A percentile compares a stretch with the other conserved stretches of the same genome.
Evolutionary conservation across 2,113 vertebrate species (phyloP).

Genomic region (Bostrychus sinensis): DNA sequence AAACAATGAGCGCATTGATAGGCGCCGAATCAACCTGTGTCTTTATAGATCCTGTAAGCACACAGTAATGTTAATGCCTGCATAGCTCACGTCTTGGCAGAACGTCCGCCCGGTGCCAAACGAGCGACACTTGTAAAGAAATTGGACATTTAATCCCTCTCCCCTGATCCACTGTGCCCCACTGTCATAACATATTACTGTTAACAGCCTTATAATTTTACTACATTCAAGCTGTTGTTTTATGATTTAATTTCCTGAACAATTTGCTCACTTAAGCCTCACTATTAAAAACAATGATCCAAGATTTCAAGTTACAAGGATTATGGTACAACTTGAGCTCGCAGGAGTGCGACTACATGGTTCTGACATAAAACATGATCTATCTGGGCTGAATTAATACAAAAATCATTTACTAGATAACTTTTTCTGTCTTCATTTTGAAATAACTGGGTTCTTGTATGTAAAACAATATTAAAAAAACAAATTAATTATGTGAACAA

Average conservation of each 20-base stretch:
- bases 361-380: too few species aligned
- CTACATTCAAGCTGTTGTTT: conserved; percentile 38
- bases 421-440: too few species aligned
- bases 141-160: conserved; percentile 59
- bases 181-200: conserved; percentile 31
- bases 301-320: neutral
- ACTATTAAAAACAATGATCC: conserved; percentile 9
- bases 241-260: conserved; percentile 63
- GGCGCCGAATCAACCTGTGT: conserved; percentile 71
- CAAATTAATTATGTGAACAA: too few species aligned
- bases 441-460: too few species aligned
- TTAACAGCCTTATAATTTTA: conserved; percentile 34
- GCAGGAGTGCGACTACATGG: too few species aligned
- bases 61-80: conserved; percentile 51
- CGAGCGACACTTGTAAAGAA: conserved; percentile 69
- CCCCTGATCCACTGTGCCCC: conserved; percentile 46
- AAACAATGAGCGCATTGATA: conserved; percentile 78
- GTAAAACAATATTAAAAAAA: too few species aligned
- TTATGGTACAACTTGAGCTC: neutral
- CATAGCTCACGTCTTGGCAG: conserved; percentile 55
- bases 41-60: conserved; percentile 74
- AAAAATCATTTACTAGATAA: too few species aligned
- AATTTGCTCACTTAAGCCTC: conserved; percentile 35
- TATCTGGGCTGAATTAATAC: too few species aligned
- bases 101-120: conserved; percentile 51